Evolutionary conservation across 2,797 vertebrate species (phyloP).

Genomic region (Capromys pilorides): DNA sequence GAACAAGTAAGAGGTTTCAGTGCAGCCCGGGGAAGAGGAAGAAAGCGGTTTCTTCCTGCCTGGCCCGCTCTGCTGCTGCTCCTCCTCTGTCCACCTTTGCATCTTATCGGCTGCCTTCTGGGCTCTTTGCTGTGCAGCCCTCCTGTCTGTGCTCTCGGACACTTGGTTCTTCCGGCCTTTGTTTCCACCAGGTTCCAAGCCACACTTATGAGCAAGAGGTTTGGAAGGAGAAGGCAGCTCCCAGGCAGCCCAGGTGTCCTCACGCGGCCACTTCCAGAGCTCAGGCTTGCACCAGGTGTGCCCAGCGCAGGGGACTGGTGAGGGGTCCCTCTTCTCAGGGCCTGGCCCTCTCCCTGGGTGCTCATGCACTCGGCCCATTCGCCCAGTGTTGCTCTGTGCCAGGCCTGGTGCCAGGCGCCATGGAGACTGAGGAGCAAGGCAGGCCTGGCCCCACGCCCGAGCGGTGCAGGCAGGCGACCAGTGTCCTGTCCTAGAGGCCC

Average conservation of each 20-base stretch:
- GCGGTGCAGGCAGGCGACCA: background rate
- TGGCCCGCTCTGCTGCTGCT: background rate
- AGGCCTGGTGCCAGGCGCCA: background rate
- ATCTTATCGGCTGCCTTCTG: background rate
- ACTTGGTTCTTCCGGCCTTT: background rate
- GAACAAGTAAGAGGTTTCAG: background rate
- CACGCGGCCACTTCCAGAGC: background rate
- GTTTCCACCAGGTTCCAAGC: conserved; percentile 29
- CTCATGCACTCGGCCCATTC: background rate
- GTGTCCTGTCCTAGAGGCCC: background rate
- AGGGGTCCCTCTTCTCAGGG: background rate
- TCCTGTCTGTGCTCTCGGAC: background rate
- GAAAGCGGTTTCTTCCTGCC: background rate
- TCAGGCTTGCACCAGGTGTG: background rate
- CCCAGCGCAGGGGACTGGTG: conserved; percentile 6
- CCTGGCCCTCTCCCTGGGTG: background rate
- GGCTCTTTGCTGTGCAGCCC: background rate
- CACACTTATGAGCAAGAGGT: background rate
- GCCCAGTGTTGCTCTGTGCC: background rate
- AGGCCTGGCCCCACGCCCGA: background rate
- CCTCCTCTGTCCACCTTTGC: background rate
- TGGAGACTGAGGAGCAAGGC: background rate
- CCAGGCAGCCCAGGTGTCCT: background rate
- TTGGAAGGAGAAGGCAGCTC: background rate
- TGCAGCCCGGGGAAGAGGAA: background rate